Conservation (phyloP, 1,140 invertebrate species). For the Protaetia brevitarsis region DNA sequence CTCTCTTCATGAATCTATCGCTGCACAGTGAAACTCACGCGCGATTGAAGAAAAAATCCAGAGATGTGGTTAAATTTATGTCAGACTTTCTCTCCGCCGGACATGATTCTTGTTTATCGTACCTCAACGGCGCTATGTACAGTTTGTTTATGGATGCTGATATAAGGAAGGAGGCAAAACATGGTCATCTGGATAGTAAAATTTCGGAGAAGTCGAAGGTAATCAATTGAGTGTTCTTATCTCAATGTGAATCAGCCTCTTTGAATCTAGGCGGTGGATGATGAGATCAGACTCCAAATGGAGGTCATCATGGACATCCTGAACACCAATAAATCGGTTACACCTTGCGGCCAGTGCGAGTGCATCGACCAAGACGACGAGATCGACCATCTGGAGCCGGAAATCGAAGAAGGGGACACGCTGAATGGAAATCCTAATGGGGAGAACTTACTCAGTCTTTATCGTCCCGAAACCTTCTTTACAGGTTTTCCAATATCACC, state of each 20-base stretch:
- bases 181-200: neutral
- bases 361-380: constrained; percentile 16
- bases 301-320: neutral
- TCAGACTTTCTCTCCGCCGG: neutral
- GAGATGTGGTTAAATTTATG: constrained; percentile 8
- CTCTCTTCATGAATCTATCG: constrained; percentile 28
- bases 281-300: constrained; percentile 9
- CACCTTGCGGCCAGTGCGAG: neutral
- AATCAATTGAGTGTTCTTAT: too few relatives aligned
- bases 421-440: neutral
- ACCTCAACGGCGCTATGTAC: constrained; percentile 27
- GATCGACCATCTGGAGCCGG: constrained; percentile 23
- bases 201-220: constrained; percentile 20
- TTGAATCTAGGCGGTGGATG: neutral
- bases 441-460: neutral
- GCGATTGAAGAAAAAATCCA: neutral
- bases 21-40: constrained; percentile 20
- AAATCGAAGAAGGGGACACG: constrained; percentile 9
- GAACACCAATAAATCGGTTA: neutral
- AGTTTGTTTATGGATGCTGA: constrained; percentile 12
- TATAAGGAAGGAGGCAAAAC: constrained; percentile 21
- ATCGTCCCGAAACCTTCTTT: neutral
- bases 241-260: neutral
- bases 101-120: constrained; percentile 9
- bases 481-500: neutral